phyloP scores from a whole-genome alignment of 1,140 invertebrate genomes.

The Ptiloglossa arizonensis region DNA sequence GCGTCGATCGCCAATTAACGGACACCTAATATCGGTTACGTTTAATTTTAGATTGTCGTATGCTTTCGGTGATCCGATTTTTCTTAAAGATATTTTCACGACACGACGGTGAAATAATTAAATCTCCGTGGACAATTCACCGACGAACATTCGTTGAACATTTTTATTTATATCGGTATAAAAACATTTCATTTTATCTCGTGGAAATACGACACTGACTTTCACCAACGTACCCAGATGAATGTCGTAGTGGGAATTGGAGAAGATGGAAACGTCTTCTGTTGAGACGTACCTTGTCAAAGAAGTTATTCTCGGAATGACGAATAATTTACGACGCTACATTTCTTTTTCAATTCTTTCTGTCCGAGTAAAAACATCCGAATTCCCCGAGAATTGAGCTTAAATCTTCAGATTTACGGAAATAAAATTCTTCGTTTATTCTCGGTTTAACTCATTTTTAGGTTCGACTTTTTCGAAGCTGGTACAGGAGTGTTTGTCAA shows the following conservation, averaged over 20 bases:
- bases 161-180: neutral
- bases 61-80: neutral
- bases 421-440: neutral
- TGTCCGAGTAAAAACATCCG: neutral
- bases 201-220: neutral
- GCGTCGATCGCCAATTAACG: neutral
- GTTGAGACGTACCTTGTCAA: neutral
- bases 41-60: neutral
- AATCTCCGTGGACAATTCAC: too few species aligned
- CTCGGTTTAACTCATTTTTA: neutral
- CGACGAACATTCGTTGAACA: too few species aligned
- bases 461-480: neutral
- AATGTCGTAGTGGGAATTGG: neutral
- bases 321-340: conserved; percentile 12
- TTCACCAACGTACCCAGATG: neutral
- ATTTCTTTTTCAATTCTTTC: neutral
- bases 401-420: neutral
- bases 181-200: neutral
- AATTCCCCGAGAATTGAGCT: neutral
- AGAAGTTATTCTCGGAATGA: conserved; percentile 22
- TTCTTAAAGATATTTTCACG: neutral
- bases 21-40: neutral
- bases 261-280: neutral
- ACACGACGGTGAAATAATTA: neutral
- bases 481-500: neutral